Evolutionary conservation across 2,888 invertebrate species (phyloP).

Genomic region (Agonopterix arenella): DNA sequence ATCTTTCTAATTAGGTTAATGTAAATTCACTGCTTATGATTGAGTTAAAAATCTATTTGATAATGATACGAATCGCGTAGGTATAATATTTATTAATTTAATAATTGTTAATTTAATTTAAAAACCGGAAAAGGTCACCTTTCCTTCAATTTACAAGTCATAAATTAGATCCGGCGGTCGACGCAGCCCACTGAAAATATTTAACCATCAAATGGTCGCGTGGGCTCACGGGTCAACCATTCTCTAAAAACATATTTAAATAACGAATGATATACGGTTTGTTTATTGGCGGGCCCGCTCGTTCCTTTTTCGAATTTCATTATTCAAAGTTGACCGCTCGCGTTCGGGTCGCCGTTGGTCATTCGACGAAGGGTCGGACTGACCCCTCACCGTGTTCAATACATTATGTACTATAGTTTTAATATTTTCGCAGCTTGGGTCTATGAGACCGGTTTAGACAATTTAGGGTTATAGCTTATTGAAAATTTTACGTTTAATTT

Average conservation of each 20-base stretch:
- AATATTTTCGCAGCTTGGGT: conserved; percentile 70
- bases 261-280: conserved; percentile 75
- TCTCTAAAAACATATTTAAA: conserved; percentile 70
- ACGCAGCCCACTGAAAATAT: conserved; percentile 69
- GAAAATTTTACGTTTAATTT: conserved; percentile 74
- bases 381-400: conserved; percentile 53
- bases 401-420: conserved; percentile 61
- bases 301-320: conserved; percentile 68
- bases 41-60: too few species aligned
- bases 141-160: conserved; percentile 50
- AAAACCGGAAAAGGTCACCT: conserved; percentile 7
- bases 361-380: conserved; percentile 40
- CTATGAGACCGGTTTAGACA: conserved; percentile 42
- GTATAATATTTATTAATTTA: too few species aligned
- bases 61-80: too few species aligned
- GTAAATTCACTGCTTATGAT: neutral
- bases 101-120: neutral
- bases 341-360: conserved; percentile 64
- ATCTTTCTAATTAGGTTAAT: conserved; percentile 59
- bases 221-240: conserved; percentile 72
- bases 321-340: conserved; percentile 62
- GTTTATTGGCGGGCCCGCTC: conserved; percentile 73
- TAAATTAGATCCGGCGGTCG: conserved; percentile 59
- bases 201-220: conserved; percentile 71
- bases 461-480: conserved; percentile 41